These are phyloP conservation scores for Epistrophe grossulariae DNA, from an alignment of 2,888 invertebrate species.

Conservation along the genomic window DNA sequence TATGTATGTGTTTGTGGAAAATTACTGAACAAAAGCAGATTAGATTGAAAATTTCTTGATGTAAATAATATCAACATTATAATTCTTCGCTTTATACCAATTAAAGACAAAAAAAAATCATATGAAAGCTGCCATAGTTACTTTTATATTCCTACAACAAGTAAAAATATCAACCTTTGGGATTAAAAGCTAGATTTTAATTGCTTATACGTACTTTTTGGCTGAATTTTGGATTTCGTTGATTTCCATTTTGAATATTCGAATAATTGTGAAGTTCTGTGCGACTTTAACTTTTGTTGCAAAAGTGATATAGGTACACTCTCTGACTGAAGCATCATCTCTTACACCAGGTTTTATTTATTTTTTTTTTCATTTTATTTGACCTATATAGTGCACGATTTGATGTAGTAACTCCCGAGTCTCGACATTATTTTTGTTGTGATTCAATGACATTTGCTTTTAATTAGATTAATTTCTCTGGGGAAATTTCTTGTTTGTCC, in stretches of 20 bases:
- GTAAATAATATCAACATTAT: background rate
- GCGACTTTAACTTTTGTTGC: background rate
- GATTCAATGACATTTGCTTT: conserved; percentile 61
- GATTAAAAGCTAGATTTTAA: conserved; percentile 28
- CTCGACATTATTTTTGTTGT: conserved; percentile 8
- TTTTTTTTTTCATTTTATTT: conserved; percentile 58
- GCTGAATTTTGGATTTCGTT: conserved; percentile 18
- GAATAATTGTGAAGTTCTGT: background rate
- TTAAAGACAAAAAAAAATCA: background rate
- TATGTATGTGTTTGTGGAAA: background rate
- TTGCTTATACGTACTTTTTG: conserved; percentile 1
- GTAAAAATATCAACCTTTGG: conserved; percentile 14
- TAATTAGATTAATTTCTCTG: conserved; percentile 74
- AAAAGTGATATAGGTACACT: background rate
- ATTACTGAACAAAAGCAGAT: background rate
- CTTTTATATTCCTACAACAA: background rate
- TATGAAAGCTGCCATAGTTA: too few species aligned
- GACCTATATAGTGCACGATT: conserved; percentile 34
- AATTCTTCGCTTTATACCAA: background rate
- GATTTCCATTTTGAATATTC: background rate
- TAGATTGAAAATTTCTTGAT: background rate
- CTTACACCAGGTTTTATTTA: conserved; percentile 43
- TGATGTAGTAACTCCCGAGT: background rate
- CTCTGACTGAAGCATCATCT: background rate
- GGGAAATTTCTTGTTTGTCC: conserved; percentile 57